phyloP scores from a whole-genome alignment of 2,888 invertebrate genomes.

The Dione juno region DNA sequence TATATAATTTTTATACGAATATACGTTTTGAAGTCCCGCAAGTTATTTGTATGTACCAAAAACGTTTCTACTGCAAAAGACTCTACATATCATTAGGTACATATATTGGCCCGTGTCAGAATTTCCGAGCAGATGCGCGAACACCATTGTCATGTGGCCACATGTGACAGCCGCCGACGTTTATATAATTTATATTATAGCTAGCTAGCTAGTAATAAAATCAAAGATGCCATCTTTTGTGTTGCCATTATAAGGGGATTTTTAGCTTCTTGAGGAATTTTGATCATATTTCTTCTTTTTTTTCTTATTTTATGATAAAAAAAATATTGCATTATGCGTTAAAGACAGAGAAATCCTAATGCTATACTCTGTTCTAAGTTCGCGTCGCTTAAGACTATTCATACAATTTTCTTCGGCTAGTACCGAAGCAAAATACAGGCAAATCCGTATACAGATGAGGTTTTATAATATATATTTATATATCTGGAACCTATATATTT shows the following conservation, averaged over 20 bases:
- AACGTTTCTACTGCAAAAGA: neutral
- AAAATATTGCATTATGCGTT: neutral
- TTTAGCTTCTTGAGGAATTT: neutral
- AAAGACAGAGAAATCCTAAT: no score
- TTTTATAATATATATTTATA: no score
- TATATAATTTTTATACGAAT: no score
- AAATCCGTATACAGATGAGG: no score
- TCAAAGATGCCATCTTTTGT: conserved; percentile 11
- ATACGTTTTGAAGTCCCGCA: no score
- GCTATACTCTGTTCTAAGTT: no score
- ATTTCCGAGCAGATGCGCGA: conserved; percentile 61
- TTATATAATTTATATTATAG: conserved; percentile 31
- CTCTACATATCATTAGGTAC: neutral
- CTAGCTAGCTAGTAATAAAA: conserved; percentile 25
- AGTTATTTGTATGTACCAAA: no score
- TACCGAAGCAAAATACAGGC: no score
- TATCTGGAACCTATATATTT: no score
- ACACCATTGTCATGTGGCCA: conserved; percentile 57
- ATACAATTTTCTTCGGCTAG: no score
- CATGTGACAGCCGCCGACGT: conserved; percentile 54
- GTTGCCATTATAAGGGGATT: neutral
- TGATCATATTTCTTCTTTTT: neutral
- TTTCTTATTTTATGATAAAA: neutral
- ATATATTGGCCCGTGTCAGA: conserved; percentile 60
- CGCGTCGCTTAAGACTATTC: no score